Conservation (phyloP, 2,888 invertebrate genomes). For the Trichogramma evanescens region DNA sequence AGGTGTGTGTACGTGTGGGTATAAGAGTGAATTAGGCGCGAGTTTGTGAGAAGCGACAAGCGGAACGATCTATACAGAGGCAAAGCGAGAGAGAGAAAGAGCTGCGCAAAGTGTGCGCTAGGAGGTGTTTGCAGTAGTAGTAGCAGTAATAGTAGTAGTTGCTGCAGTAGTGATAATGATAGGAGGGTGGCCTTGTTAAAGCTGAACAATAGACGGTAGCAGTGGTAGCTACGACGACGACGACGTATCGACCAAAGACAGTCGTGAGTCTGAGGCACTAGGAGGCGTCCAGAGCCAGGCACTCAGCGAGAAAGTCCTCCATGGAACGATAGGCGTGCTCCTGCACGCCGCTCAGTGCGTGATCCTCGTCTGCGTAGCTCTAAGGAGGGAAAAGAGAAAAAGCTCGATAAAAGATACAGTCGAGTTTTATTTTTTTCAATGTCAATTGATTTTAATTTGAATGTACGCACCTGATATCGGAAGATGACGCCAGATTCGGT, state of each 20-base stretch:
- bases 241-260: constrained; percentile 7
- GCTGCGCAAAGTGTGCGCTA: not conserved
- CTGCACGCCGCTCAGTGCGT: constrained; percentile 74
- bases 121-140: not conserved
- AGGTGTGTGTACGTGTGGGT: not conserved
- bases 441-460: too few relatives aligned
- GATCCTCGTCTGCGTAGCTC: constrained; percentile 91
- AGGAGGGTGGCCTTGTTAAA: too few relatives aligned
- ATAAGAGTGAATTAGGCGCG: not conserved
- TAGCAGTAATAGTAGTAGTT: not conserved
- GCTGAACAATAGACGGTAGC: too few relatives aligned
- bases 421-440: not conserved
- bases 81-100: not conserved
- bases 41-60: not conserved
- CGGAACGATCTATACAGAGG: too few relatives aligned
- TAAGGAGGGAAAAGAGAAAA: constrained; percentile 40
- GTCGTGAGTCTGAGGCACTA: constrained; percentile 44
- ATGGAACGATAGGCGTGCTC: constrained; percentile 89
- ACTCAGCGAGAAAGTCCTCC: constrained; percentile 87
- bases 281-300: constrained; percentile 75
- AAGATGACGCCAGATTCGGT: constrained; percentile 83
- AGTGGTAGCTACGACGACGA: not conserved
- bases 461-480: constrained; percentile 71
- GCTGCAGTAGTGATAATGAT: not conserved
- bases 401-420: not conserved